Conservation (phyloP, 2,113 vertebrate species). For the Hippotragus niger region DNA sequence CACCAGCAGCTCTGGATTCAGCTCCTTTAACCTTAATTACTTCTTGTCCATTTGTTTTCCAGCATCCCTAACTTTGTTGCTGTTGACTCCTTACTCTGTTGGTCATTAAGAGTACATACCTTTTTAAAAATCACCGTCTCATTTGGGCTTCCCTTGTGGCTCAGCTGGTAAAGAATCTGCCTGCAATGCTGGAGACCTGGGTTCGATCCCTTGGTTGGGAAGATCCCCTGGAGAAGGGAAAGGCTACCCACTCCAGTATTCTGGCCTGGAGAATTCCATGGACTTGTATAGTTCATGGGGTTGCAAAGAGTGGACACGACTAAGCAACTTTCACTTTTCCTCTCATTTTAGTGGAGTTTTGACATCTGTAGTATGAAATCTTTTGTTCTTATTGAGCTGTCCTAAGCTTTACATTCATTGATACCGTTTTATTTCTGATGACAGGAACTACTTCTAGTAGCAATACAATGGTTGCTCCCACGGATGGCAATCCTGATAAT, state of each 20-base stretch:
- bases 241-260: background rate
- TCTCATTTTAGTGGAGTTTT: background rate
- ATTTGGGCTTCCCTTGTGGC: background rate
- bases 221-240: background rate
- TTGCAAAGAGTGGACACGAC: background rate
- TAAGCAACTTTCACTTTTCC: background rate
- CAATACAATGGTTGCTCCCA: constrained; percentile 98
- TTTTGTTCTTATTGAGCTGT: background rate
- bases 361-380: background rate
- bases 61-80: background rate
- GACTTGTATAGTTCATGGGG: background rate
- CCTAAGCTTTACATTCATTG: background rate
- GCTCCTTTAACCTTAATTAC: background rate
- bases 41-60: background rate
- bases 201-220: background rate
- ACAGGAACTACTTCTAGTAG: constrained; percentile 98
- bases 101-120: background rate
- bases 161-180: background rate
- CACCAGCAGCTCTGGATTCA: background rate
- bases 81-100: background rate
- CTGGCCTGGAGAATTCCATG: background rate
- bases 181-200: background rate
- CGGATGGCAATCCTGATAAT: constrained; percentile 89
- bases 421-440: background rate
- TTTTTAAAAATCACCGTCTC: background rate